Conservation (phyloP, 1,140 invertebrate genomes). For the Pseudachorutes palmiensis region DNA sequence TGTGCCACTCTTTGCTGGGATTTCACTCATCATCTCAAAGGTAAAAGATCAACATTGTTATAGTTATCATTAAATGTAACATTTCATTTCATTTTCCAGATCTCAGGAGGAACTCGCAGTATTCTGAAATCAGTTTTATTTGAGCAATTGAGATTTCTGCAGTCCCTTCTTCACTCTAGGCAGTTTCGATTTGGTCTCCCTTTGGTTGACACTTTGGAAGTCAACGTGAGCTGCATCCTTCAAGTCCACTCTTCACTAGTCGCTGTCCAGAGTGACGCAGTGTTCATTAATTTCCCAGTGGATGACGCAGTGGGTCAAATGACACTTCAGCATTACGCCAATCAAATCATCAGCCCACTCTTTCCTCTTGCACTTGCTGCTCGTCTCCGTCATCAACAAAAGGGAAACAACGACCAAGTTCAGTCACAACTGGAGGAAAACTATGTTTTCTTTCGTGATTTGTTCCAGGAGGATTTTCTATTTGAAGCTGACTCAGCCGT, state of each 20-base stretch:
- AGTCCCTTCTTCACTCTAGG: constrained; percentile 20
- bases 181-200: constrained; percentile 24
- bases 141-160: constrained; percentile 13
- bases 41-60: background rate
- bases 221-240: constrained; percentile 27
- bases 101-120: constrained; percentile 18
- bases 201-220: constrained; percentile 22
- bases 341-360: constrained; percentile 32
- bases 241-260: constrained; percentile 27
- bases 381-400: background rate
- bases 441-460: constrained; percentile 24
- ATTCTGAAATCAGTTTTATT: constrained; percentile 20
- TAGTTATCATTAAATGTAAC: background rate
- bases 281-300: background rate
- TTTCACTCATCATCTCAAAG: constrained; percentile 23
- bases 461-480: constrained; percentile 32
- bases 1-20: constrained; percentile 29
- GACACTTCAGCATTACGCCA: constrained; percentile 37
- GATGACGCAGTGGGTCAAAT: constrained; percentile 28
- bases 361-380: constrained; percentile 26
- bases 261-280: background rate
- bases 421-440: constrained; percentile 15
- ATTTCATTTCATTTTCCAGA: constrained; percentile 24
- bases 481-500: constrained; percentile 12
- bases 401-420: background rate